Conservation (phyloP, 2,888 invertebrate species). For the Drosophila mulleri region DNA sequence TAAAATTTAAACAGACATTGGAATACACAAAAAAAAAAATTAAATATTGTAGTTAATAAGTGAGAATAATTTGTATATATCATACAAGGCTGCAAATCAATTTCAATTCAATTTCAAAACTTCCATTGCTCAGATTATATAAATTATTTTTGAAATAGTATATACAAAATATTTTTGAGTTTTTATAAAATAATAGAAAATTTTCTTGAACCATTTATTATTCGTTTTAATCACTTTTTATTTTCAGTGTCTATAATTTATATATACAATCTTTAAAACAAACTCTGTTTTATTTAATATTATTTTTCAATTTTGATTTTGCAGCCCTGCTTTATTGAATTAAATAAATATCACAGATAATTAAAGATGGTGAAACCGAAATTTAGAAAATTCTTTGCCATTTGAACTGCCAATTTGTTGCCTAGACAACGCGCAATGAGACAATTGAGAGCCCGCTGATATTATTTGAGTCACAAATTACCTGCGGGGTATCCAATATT, state of each 20-base stretch:
- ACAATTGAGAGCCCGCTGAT: slow-evolving; percentile 6
- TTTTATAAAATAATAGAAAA: background rate
- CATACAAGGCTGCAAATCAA: slow-evolving; percentile 6
- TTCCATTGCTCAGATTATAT: too few relatives aligned
- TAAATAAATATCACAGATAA: background rate
- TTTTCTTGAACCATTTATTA: background rate
- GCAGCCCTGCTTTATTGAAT: background rate
- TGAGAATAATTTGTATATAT: background rate
- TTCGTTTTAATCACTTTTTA: too few relatives aligned
- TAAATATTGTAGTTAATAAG: background rate
- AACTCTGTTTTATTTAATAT: too few relatives aligned
- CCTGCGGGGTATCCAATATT: slow-evolving; percentile 80
- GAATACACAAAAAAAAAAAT: too few relatives aligned
- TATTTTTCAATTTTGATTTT: background rate
- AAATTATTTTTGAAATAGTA: background rate
- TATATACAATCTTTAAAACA: too few relatives aligned
- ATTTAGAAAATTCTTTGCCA: slow-evolving; percentile 29
- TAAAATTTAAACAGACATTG: slow-evolving; percentile 16
- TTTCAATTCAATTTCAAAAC: background rate
- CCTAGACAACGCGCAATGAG: slow-evolving; percentile 30
- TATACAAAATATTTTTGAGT: background rate
- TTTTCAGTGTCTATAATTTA: too few relatives aligned
- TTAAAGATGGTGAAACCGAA: background rate
- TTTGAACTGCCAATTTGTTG: slow-evolving; percentile 46
- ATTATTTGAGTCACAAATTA: slow-evolving; percentile 55